A percentile compares a stretch with the other conserved stretches of the same genome.
phyloP scores from a whole-genome alignment of 2,888 invertebrate genomes.

The Marasmarcha lunaedactyla region DNA sequence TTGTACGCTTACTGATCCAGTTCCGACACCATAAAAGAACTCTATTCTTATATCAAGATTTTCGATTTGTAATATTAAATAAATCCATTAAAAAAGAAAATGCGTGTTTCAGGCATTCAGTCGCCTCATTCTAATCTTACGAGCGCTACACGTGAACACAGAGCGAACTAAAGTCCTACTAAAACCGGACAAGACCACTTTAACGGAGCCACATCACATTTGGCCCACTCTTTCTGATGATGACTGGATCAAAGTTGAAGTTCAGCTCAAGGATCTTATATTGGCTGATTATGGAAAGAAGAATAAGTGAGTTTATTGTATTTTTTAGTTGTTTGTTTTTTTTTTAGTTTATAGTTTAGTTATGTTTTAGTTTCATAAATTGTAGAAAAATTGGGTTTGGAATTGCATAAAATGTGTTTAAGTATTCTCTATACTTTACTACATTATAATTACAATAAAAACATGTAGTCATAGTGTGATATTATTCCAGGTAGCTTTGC shows the following conservation, averaged over 20 bases:
- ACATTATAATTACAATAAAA: no score
- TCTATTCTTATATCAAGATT: no score
- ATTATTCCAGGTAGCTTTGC: no score
- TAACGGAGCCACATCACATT: conserved; percentile 99
- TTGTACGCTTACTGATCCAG: conserved; percentile 44
- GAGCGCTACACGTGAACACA: conserved; percentile 98
- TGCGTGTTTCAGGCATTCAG: conserved; percentile 90
- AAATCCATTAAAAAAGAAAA: no score
- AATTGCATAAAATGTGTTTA: no score
- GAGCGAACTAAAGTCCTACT: conserved; percentile 98
- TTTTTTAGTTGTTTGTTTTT: background rate
- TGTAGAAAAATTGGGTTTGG: no score
- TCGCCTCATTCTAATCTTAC: conserved; percentile 93
- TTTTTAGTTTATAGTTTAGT: no score
- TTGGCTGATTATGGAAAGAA: conserved; percentile 99
- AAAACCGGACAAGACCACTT: conserved; percentile 98
- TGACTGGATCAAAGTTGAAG: conserved; percentile 99
- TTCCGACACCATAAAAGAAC: background rate
- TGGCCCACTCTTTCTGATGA: conserved; percentile 98
- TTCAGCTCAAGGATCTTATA: conserved; percentile 97
- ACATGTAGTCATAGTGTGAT: no score
- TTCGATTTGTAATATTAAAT: no score
- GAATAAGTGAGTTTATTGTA: conserved; percentile 91
- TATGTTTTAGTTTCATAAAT: no score
- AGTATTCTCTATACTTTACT: no score